Evolutionary conservation across 2,888 invertebrate genomes (phyloP).

Genomic region (Euplagia quadripunctaria): DNA sequence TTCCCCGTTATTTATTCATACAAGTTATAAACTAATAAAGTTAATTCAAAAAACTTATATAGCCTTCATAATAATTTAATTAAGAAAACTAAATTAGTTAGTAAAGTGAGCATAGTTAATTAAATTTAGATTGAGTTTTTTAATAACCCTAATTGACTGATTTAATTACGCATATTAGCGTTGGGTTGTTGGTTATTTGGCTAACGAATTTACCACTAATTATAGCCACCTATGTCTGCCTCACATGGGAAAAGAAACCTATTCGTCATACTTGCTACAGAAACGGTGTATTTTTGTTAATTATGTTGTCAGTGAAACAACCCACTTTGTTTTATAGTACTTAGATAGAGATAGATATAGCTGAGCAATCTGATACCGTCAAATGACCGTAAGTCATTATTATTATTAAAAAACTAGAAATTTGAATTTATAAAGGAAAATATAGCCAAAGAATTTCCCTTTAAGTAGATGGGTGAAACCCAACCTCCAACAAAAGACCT

Average conservation of each 20-base stretch:
- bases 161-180: constrained; percentile 58
- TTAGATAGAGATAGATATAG: neutral
- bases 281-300: neutral
- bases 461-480: too few relatives aligned
- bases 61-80: constrained; percentile 48
- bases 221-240: constrained; percentile 37
- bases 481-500: too few relatives aligned
- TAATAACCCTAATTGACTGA: constrained; percentile 65
- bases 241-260: constrained; percentile 40
- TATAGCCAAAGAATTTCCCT: too few relatives aligned
- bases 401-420: neutral
- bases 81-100: constrained; percentile 60
- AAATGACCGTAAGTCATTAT: neutral
- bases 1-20: constrained; percentile 12
- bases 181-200: constrained; percentile 44
- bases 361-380: neutral
- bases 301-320: neutral
- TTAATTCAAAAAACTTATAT: constrained; percentile 39
- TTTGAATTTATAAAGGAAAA: neutral
- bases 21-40: constrained; percentile 22
- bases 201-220: constrained; percentile 46
- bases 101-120: constrained; percentile 64
- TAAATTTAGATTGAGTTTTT: constrained; percentile 62
- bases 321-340: neutral
- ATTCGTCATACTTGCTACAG: constrained; percentile 26